Percentiles rank a stretch among this genome's conserved stretches.
These are phyloP conservation scores for Drosophila phalerata DNA, from an alignment of 2,888 invertebrate species.

Conservation along the genomic window DNA sequence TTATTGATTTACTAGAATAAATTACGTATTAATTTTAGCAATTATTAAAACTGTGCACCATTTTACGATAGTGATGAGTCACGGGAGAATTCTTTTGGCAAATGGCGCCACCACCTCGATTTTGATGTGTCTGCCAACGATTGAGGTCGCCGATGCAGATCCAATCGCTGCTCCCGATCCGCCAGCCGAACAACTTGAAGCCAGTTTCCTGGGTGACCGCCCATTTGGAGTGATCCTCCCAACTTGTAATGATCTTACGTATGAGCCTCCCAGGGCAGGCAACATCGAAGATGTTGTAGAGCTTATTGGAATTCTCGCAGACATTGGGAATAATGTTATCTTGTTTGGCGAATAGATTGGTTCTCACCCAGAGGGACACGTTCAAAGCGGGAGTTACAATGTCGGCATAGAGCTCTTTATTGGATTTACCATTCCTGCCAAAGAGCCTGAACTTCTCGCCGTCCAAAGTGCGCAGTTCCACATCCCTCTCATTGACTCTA, in stretches of 20 bases:
- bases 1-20: too few species aligned
- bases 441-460: constrained; percentile 91
- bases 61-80: constrained; percentile 88
- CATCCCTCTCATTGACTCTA: constrained; percentile 86
- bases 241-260: constrained; percentile 87
- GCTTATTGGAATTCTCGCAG: constrained; percentile 89
- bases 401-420: constrained; percentile 93
- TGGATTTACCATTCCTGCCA: constrained; percentile 92
- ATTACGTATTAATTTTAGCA: too few species aligned
- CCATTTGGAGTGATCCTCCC: constrained; percentile 94
- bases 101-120: constrained; percentile 94
- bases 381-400: constrained; percentile 91
- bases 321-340: constrained; percentile 89
- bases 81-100: constrained; percentile 89
- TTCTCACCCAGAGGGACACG: constrained; percentile 91
- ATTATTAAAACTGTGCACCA: constrained; percentile 85
- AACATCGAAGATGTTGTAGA: constrained; percentile 81
- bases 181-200: constrained; percentile 75
- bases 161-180: constrained; percentile 87
- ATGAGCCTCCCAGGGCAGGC: constrained; percentile 39
- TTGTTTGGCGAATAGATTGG: constrained; percentile 90
- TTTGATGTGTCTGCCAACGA: constrained; percentile 89
- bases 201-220: constrained; percentile 87
- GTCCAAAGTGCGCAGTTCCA: constrained; percentile 87
- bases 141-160: constrained; percentile 97